phyloP scores from a whole-genome alignment of 2,888 invertebrate species.

The Dryobotodes eremita region DNA sequence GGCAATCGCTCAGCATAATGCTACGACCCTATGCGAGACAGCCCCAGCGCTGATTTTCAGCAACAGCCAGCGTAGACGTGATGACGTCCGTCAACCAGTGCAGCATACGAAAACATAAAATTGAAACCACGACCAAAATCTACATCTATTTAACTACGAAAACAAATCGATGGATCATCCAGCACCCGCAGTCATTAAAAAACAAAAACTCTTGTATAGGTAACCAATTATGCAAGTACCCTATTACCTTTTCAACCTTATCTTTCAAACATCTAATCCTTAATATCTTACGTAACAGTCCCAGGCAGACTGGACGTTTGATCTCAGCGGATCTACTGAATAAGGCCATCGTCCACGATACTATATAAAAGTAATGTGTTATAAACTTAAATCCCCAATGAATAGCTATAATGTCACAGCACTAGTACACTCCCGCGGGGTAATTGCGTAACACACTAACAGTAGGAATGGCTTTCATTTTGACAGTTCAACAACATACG shows the following conservation, averaged over 20 bases:
- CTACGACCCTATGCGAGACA: no score
- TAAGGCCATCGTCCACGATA: background rate
- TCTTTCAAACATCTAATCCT: slow-evolving; percentile 29
- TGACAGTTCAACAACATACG: no score
- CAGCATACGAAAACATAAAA: no score
- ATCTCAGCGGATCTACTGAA: slow-evolving; percentile 15
- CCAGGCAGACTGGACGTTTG: slow-evolving; percentile 26
- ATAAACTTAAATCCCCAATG: no score
- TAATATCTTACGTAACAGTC: background rate
- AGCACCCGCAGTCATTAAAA: slow-evolving; percentile 11
- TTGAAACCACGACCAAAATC: no score
- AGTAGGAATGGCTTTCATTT: background rate
- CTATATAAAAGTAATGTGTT: background rate
- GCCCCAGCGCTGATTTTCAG: no score
- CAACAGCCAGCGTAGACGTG: no score
- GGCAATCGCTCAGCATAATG: no score
- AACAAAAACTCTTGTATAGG: slow-evolving; percentile 12
- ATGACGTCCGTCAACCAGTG: no score
- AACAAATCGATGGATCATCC: background rate
- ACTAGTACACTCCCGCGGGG: no score
- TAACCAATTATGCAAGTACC: slow-evolving; percentile 34
- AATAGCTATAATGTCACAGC: background rate
- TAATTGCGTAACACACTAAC: background rate
- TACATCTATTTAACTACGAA: background rate
- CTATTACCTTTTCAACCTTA: slow-evolving; percentile 10